Percentiles rank a stretch among this genome's conserved stretches.
These are phyloP conservation scores for Aleiodes testaceus DNA, from an alignment of 2,888 invertebrate species.

Conservation along the genomic window DNA sequence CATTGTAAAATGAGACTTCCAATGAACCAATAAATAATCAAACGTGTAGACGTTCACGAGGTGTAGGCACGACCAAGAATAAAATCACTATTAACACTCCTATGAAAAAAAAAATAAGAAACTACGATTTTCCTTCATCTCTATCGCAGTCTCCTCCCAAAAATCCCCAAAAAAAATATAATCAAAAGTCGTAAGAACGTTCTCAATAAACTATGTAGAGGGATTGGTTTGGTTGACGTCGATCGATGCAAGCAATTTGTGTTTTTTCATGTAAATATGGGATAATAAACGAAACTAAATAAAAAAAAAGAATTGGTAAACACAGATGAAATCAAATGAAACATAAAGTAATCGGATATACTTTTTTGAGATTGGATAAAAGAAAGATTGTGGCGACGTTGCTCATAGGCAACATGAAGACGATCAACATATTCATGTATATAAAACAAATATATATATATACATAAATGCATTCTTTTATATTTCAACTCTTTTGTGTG, in stretches of 20 bases:
- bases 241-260: conserved; percentile 34
- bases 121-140: conserved; percentile 10
- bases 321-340: conserved; percentile 15
- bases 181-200: conserved; percentile 45
- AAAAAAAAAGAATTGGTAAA: conserved; percentile 27
- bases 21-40: conserved; percentile 25
- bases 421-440: background rate
- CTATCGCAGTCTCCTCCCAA: background rate
- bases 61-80: conserved; percentile 50
- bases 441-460: background rate
- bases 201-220: conserved; percentile 31
- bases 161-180: conserved; percentile 2
- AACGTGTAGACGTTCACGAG: conserved; percentile 45
- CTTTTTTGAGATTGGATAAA: conserved; percentile 7
- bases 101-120: conserved; percentile 22
- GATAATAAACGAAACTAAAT: conserved; percentile 37
- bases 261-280: conserved; percentile 36
- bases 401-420: conserved; percentile 22
- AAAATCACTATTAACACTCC: conserved; percentile 40
- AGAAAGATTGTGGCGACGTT: conserved; percentile 33
- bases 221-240: conserved; percentile 34
- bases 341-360: conserved; percentile 17
- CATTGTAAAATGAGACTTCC: conserved; percentile 34
- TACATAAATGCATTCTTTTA: background rate
- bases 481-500: background rate